Evolutionary conservation across 1,140 invertebrate genomes (phyloP), one percentile per base, ranked within the genome.

Genomic region (Drosophila funebris): DNA sequence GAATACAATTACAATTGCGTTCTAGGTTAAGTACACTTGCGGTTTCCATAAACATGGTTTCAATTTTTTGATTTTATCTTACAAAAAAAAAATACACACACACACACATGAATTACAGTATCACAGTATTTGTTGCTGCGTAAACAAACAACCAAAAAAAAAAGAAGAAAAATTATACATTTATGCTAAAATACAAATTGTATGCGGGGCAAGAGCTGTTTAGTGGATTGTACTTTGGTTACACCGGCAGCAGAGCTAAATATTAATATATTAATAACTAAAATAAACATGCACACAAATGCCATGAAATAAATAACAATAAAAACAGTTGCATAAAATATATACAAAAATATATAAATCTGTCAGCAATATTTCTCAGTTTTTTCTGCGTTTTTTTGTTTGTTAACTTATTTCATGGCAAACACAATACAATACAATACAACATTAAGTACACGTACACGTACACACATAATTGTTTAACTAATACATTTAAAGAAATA

Each of bases 91-190:
- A 50, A 31, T 16, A 50, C 7, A 24, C n/a, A 11, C 48, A 50
- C 7, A 24, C n/a, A 11, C 48, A 33, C 11, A 66, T 74, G 61
- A 80, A 62, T 61, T 62, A 81, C 70, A 78, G 68, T 87, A 87
- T 87, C 83, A 87, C 83, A 87, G 83, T 88, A 88, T 76, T 78
- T 78, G 63, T 75, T 66, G 78, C 78, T 82, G 78, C 79, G 79
- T 70, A 41, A 46, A 56, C 50, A 41, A 60, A 58, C 3, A 67
- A 14, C 9, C 20, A 13, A 4, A 36, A 43, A 53, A 73, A 56
- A 41, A 56, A 37, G 27, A 60, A 11, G 64, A 54, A 43, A 16
- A 24, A 14, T 33, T 57, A 43, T 16, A 48, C 48, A 54, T 73
- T 36, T 62, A 57, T 41, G 37, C 37, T 33, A 37, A 43, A 44